A percentile compares a stretch with the other conserved stretches of the same genome.
Evolutionary conservation across 2,113 vertebrate genomes (phyloP).

Genomic region (Numida meleagris): DNA sequence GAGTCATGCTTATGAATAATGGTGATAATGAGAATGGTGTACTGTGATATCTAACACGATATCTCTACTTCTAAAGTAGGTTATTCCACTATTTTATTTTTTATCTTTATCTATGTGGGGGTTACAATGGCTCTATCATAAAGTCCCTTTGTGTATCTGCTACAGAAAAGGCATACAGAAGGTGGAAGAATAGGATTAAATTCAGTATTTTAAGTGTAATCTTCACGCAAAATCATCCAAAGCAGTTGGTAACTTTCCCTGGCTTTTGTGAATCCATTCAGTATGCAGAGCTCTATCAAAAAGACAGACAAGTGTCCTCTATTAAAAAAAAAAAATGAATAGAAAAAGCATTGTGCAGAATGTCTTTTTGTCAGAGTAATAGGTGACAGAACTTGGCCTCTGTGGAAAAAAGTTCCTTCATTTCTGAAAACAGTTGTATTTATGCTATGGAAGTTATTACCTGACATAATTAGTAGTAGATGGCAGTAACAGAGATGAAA

Average conservation of each 20-base stretch:
- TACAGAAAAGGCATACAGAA: neutral
- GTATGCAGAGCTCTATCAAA: neutral
- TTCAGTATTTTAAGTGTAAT: neutral
- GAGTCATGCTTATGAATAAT: constrained; percentile 44
- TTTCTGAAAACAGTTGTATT: neutral
- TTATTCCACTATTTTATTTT: neutral
- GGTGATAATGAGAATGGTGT: constrained; percentile 6
- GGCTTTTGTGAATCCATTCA: neutral
- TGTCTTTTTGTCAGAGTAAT: neutral
- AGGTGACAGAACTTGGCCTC: neutral
- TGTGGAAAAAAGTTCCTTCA: neutral
- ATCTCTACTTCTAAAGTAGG: neutral
- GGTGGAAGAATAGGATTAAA: neutral
- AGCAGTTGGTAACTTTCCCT: neutral
- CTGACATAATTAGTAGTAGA: neutral
- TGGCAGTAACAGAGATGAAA: neutral
- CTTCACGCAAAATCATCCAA: neutral
- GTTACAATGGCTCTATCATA: neutral
- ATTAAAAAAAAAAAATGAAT: neutral
- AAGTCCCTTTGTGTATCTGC: neutral
- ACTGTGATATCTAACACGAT: neutral
- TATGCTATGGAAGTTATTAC: neutral
- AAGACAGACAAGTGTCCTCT: neutral
- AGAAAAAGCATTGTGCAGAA: neutral
- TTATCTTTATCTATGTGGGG: neutral